A percentile compares a stretch with the other conserved stretches of the same genome.
Conservation (phyloP, 2,113 vertebrate species). For the Clinocottus analis region DNA sequence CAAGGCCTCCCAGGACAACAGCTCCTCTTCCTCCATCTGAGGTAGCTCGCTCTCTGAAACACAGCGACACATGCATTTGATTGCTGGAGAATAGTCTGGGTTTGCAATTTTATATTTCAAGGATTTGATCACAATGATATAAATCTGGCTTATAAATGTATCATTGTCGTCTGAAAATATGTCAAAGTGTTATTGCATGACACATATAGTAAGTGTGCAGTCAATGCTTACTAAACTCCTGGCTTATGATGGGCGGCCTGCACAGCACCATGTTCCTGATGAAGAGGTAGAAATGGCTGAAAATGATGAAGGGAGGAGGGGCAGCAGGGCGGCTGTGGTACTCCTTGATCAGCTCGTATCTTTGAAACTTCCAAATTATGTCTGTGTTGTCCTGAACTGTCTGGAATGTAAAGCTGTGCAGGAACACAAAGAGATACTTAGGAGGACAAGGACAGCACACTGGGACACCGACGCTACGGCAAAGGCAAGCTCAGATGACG, state of each 20-base stretch:
- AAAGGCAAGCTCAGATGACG: not conserved
- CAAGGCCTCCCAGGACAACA: conserved; percentile 92
- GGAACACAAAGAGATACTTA: not conserved
- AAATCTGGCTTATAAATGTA: not conserved
- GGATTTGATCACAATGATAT: not conserved
- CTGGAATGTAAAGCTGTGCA: conserved; percentile 94
- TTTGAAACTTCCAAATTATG: conserved; percentile 97
- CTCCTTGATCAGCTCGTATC: conserved; percentile 93
- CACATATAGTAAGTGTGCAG: not conserved
- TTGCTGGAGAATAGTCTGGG: too few relatives aligned
- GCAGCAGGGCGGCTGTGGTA: conserved; percentile 90
- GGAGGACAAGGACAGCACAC: not conserved
- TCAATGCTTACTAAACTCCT: conserved; percentile 87
- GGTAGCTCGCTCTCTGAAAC: conserved; percentile 85
- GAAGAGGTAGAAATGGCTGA: conserved; percentile 91
- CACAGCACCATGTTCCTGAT: conserved; percentile 77
- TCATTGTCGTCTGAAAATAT: not conserved
- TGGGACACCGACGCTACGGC: too few relatives aligned
- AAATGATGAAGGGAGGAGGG: conserved; percentile 92
- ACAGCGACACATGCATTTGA: not conserved
- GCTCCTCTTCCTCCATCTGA: conserved; percentile 86
- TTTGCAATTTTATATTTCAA: not conserved
- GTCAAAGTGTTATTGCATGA: not conserved
- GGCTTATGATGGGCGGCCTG: conserved; percentile 53
- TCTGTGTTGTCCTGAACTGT: conserved; percentile 96